Percentiles rank a stretch among this genome's conserved stretches.
These are phyloP conservation scores for Magallana nippona DNA, from an alignment of 2,888 invertebrate genomes.

Conservation along the genomic window DNA sequence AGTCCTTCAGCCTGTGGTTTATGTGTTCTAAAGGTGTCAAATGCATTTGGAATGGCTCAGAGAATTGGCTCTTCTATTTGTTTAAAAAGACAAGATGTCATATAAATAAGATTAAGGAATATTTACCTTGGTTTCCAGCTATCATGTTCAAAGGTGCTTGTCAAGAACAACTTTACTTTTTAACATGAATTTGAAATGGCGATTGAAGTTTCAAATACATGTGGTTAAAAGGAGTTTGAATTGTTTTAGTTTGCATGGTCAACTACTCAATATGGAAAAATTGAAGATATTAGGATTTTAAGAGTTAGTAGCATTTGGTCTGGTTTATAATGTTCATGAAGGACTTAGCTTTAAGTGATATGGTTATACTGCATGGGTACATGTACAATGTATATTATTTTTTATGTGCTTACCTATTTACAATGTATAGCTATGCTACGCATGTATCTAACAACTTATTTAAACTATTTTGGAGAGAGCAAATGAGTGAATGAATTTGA, in stretches of 20 bases:
- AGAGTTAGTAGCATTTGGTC: no score
- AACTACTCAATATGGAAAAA: neutral
- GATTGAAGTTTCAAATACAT: neutral
- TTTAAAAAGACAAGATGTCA: constrained; percentile 9
- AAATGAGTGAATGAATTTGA: no score
- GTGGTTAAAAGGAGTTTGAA: neutral
- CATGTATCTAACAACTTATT: no score
- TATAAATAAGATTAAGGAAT: neutral
- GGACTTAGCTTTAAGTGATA: no score
- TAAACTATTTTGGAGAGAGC: no score
- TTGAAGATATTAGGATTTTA: no score
- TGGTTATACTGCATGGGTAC: no score
- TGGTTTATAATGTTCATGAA: no score
- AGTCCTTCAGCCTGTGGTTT: constrained; percentile 22
- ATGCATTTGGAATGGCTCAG: constrained; percentile 2
- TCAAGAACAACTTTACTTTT: constrained; percentile 13
- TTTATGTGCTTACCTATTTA: no score
- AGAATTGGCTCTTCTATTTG: constrained; percentile 22
- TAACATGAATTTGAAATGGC: neutral
- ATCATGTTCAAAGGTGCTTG: constrained; percentile 13
- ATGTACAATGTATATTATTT: no score
- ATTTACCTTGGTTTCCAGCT: neutral
- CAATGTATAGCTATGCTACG: no score
- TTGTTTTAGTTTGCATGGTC: neutral
- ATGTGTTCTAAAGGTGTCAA: constrained; percentile 33